Conservation (phyloP, 2,797 vertebrate species). For the Acanthurus leucopareius region DNA sequence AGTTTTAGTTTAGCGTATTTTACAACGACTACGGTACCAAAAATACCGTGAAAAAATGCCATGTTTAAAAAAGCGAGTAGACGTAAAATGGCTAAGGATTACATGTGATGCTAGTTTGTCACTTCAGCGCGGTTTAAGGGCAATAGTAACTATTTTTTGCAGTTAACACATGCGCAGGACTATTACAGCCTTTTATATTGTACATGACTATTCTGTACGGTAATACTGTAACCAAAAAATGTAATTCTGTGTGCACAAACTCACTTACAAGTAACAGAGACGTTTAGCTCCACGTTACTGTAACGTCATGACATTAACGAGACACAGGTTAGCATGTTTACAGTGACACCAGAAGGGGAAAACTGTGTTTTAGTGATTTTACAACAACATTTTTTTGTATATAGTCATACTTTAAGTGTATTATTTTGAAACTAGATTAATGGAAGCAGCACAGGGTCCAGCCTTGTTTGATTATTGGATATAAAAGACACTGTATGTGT, state of each 20-base stretch:
- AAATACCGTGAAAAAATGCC: background rate
- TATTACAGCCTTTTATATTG: fast-evolving
- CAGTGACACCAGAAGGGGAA: too few species aligned
- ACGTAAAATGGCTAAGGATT: background rate
- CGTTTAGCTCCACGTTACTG: background rate
- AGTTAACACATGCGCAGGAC: background rate
- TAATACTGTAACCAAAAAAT: too few species aligned
- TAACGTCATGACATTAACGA: background rate
- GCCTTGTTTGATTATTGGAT: background rate
- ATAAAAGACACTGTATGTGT: background rate
- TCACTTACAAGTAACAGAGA: background rate
- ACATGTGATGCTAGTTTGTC: background rate
- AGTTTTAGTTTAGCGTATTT: background rate
- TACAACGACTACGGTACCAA: too few species aligned
- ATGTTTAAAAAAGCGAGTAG: background rate
- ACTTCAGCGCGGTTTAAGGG: background rate
- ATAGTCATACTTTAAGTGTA: background rate
- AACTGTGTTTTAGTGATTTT: background rate
- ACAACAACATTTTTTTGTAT: background rate
- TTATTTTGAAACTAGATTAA: too few species aligned
- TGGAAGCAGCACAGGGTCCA: too few species aligned
- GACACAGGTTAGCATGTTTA: background rate
- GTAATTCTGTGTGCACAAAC: background rate
- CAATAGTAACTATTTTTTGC: background rate
- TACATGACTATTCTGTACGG: background rate